phyloP scores from a whole-genome alignment of 2,888 invertebrate species.

The Scaeva pyrastri region DNA sequence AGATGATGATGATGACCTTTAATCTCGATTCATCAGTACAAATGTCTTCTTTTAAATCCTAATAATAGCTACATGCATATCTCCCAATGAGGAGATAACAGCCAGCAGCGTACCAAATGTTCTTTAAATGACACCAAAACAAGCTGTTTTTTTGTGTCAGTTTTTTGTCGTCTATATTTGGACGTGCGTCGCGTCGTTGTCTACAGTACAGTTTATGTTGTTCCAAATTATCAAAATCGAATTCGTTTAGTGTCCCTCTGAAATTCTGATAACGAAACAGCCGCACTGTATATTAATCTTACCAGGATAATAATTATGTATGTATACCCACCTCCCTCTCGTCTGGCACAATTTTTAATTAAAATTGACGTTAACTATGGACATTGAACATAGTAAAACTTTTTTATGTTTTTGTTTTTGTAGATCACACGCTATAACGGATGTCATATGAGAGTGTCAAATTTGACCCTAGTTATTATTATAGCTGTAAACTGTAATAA shows the following conservation, averaged over 20 bases:
- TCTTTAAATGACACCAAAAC: constrained; percentile 37
- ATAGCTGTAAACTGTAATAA: constrained; percentile 7
- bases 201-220: background rate
- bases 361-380: constrained; percentile 37
- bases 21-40: constrained; percentile 12
- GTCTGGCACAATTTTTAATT: constrained; percentile 54
- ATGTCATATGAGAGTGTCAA: background rate
- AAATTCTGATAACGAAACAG: constrained; percentile 52
- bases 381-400: constrained; percentile 4
- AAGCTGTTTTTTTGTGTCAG: background rate
- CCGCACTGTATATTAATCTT: constrained; percentile 35
- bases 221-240: background rate
- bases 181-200: constrained; percentile 33
- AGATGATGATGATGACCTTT: constrained; percentile 35
- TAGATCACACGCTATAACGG: background rate
- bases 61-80: background rate
- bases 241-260: constrained; percentile 4
- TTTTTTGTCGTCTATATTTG: constrained; percentile 30
- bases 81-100: constrained; percentile 1
- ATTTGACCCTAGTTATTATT: constrained; percentile 16
- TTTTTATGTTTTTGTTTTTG: constrained; percentile 12
- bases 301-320: constrained; percentile 56
- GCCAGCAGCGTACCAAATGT: background rate
- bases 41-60: constrained; percentile 16
- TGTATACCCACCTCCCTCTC: constrained; percentile 39